Evolutionary conservation across 2,888 invertebrate genomes (phyloP), one percentile per base, ranked within the genome.

Genomic region (Phasia obesa): DNA sequence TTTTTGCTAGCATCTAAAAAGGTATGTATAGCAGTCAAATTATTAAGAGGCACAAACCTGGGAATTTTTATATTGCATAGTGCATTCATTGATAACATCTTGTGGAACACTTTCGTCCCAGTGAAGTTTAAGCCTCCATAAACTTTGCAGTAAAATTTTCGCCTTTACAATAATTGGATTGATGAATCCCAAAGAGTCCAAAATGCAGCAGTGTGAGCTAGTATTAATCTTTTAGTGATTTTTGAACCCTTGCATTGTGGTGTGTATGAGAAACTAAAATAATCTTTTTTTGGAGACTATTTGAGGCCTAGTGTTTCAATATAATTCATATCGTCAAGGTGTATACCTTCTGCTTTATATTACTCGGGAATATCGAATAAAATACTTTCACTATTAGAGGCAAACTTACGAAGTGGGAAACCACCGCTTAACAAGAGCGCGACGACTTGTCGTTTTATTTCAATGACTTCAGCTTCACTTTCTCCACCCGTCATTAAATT

Each of bases 351-450:
- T 44, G 42, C 65, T 7, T 27, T 67, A 5, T 47, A 65, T 5
- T 13, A n/a, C 19, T 49, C 51, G 2, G 70, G 59, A n/a, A 84
- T 55, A 11, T 74, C 70, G 6, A 23, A 49, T 9, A 82, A 15
- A 7, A 81, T 15, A 0, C 17, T 4, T n/a, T 27, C 9, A 25
- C 59, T 38, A 27, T 85, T 85, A 2, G 81, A 78, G 31, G 69
- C 75, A 67, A 81, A 86, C 49, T 86, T 86, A 11, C 76, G 69
- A 13, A 84, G 53, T 1, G 79, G 69, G 27, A 86, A 81, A 25
- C 81, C 74, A 7, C 75, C 84, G 0, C 19, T 17, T 31, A 31
- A 2, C 6, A 85, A 44, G 6, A 85, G 53, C 1, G 38, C 51
- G 15, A 75, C 47, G 1, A 85, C 62, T 55, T 84, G 71, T 4